Evolutionary conservation across 2,797 vertebrate species (phyloP).

Genomic region (Parauchenoglanis punctatus): DNA sequence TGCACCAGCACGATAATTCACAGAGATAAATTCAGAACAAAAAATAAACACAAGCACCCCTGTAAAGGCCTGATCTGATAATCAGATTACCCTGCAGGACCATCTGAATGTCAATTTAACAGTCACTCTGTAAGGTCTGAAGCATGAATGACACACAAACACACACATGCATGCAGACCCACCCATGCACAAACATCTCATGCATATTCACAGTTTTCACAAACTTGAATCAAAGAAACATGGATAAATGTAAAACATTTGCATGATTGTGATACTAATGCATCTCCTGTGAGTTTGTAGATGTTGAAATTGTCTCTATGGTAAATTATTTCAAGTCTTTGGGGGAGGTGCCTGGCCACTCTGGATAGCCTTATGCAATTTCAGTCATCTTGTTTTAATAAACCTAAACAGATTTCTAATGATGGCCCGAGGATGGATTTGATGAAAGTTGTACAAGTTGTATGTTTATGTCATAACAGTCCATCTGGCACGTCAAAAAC

Average conservation of each 20-base stretch:
- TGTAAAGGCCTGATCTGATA: constrained; percentile 10
- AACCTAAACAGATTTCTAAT: constrained; percentile 3
- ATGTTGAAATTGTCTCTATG: not conserved
- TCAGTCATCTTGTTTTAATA: constrained; percentile 21
- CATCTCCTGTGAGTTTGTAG: not conserved
- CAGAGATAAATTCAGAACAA: constrained; percentile 22
- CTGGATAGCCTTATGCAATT: constrained; percentile 17
- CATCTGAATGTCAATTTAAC: not conserved
- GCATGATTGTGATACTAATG: not conserved
- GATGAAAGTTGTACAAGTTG: constrained; percentile 11
- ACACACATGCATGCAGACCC: not conserved
- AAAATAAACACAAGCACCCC: not conserved
- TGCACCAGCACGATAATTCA: not conserved
- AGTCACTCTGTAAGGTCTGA: not conserved
- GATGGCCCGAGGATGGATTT: constrained; percentile 4
- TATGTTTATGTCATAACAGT: not conserved
- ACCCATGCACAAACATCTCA: not conserved
- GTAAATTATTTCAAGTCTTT: constrained; percentile 5
- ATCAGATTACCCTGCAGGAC: constrained; percentile 3
- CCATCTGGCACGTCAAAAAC: constrained; percentile 4
- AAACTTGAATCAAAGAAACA: not conserved
- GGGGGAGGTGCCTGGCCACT: not conserved
- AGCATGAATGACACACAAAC: not conserved
- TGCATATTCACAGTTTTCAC: not conserved
- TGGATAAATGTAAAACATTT: not conserved